Conservation (phyloP, 2,888 invertebrate species). For the Drosophila mimica region DNA sequence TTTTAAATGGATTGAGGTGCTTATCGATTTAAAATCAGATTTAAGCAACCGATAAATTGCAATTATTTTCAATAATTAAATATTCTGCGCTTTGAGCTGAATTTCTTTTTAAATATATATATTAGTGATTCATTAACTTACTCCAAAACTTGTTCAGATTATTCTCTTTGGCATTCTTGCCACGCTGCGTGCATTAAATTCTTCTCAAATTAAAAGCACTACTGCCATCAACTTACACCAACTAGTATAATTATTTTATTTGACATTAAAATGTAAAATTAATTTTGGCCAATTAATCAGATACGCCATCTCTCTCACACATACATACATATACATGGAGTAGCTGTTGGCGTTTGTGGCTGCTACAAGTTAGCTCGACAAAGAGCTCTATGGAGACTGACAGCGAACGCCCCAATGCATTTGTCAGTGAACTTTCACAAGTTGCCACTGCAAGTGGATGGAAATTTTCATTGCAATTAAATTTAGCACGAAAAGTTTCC, state of each 20-base stretch:
- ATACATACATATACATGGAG: not conserved
- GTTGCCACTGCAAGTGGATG: conserved; percentile 61
- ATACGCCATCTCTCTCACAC: conserved; percentile 36
- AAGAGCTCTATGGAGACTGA: conserved; percentile 2
- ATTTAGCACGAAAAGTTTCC: conserved; percentile 68
- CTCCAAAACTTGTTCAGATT: not conserved
- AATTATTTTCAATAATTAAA: no score
- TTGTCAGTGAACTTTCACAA: conserved; percentile 63
- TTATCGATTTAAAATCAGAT: not conserved
- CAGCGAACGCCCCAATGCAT: conserved; percentile 31
- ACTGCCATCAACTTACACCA: conserved; percentile 46
- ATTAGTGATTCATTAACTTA: not conserved
- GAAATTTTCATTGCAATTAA: conserved; percentile 78
- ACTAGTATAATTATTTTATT: conserved; percentile 52
- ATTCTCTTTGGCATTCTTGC: not conserved
- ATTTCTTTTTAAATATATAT: not conserved
- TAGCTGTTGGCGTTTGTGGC: not conserved
- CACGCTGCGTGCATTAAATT: conserved; percentile 26
- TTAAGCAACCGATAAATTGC: not conserved
- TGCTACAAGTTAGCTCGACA: conserved; percentile 7
- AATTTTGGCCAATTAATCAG: conserved; percentile 75
- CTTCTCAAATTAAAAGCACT: conserved; percentile 41
- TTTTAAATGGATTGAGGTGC: not conserved
- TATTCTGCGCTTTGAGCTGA: not conserved
- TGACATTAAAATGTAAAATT: conserved; percentile 69